Base-by-base conservation (phyloP, 2,113 vertebrate genomes). In the Nycticorax nycticorax region DNA sequence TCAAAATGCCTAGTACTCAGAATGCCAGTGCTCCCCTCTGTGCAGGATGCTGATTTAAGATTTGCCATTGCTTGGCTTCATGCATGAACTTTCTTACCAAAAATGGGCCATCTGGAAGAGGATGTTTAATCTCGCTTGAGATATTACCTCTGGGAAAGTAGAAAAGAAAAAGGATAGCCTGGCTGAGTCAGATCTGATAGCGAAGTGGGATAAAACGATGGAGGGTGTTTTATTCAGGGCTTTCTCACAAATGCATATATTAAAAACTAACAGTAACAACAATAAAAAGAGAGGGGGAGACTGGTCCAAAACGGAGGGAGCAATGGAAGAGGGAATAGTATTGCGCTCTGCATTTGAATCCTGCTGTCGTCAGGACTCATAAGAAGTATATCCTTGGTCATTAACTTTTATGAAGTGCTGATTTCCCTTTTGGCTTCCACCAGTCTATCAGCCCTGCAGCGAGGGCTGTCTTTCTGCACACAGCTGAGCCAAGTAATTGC, bases 321-420 rank as follows among this genome's bases (percentile, higher is more conserved):
- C 21, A 37, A 27, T 28, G 26, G 60, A 63, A 85, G 9, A 71
- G 59, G 60, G 57, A 88, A 80, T 4, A 48, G 13, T 18, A 56
- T 64, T 75, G 43, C 6, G 10, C n/a, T 91, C 85, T 75, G 63
- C 43, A 64, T 90, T 86, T 47, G 72, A 93, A 85, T 93, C 67
- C 39, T 92, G 53, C 78, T 37, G 2, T 53, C 2, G 3, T 72
- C 74, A 71, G 86, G 81, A 91, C 56, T 77, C 48, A 12, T 30
- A 76, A 85, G 52, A 63, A 87, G 67, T 53, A 56, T 67, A 85
- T 83, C 57, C 33, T 80, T 79, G 77, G 63, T 73, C 83, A 85
- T 97, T 95, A 95, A 91, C 83, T 96, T 91, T 91, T 94, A 92
- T 85, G 89, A 88, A 88, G 87, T 57, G 71, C 80, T 95, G 84